These are phyloP conservation scores for Pempheris klunzingeri DNA, from an alignment of 2,797 vertebrate genomes.

Conservation along the genomic window DNA sequence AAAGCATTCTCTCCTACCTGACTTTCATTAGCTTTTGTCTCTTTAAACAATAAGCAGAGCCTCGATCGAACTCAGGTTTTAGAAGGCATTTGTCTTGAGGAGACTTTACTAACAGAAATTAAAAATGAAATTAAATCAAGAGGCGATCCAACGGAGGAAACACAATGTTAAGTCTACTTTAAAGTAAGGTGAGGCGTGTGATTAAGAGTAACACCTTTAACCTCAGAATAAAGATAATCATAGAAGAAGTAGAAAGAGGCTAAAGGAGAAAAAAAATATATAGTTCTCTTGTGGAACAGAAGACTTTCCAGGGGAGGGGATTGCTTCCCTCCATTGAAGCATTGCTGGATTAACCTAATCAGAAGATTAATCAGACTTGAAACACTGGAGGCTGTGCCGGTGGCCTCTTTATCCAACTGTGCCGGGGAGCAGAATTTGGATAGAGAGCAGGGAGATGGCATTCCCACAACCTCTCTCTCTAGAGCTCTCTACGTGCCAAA, in stretches of 20 bases:
- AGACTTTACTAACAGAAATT: conserved; percentile 31
- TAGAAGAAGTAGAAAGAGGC: conserved; percentile 25
- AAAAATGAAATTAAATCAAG: conserved; percentile 53
- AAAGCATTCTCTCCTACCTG: conserved; percentile 58
- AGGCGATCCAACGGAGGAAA: conserved; percentile 11
- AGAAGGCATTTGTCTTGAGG: conserved; percentile 49
- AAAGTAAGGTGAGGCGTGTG: conserved; percentile 19
- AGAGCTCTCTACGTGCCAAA: conserved; percentile 56
- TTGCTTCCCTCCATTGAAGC: conserved; percentile 64
- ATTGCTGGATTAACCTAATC: conserved; percentile 84
- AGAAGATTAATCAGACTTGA: conserved; percentile 83
- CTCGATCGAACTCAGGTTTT: conserved; percentile 56
- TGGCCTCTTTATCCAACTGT: conserved; percentile 76
- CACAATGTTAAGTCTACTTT: conserved; percentile 25
- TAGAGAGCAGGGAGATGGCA: conserved; percentile 60
- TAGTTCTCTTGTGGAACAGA: conserved; percentile 36
- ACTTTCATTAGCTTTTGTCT: conserved; percentile 76
- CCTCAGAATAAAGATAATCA: conserved; percentile 46
- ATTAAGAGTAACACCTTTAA: conserved; percentile 51
- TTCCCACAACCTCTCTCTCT: conserved; percentile 79
- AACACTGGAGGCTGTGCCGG: conserved; percentile 75
- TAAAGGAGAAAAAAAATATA: conserved; percentile 7
- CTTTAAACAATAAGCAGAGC: conserved; percentile 66
- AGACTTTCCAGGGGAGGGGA: conserved; percentile 53
- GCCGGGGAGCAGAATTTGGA: conserved; percentile 69